phyloP scores from a whole-genome alignment of 2,888 invertebrate genomes.

The Papilio demoleus region DNA sequence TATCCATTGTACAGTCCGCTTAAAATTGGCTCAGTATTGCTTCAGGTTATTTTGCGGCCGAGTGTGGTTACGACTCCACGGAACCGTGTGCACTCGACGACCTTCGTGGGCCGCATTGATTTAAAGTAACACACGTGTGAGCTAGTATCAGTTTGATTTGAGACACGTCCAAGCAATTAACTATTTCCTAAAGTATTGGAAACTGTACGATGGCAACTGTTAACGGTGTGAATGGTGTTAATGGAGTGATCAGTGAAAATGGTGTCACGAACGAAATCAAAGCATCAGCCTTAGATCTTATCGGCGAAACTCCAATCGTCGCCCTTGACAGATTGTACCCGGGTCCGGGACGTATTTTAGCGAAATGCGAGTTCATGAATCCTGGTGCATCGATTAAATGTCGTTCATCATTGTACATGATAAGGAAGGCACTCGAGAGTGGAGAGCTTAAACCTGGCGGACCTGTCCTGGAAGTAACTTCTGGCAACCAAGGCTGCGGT shows the following conservation, averaged over 20 bases:
- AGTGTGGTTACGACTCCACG: background rate
- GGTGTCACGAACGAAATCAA: constrained; percentile 66
- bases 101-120: constrained; percentile 34
- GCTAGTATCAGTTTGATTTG: constrained; percentile 24
- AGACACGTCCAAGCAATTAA: constrained; percentile 21
- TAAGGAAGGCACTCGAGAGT: constrained; percentile 59
- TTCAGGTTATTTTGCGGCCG: constrained; percentile 24
- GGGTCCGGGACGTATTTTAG: constrained; percentile 74
- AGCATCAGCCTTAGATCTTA: constrained; percentile 72
- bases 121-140: constrained; percentile 27
- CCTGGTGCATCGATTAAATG: constrained; percentile 77
- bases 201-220: constrained; percentile 26
- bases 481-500: constrained; percentile 77
- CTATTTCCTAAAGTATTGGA: background rate
- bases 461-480: constrained; percentile 72
- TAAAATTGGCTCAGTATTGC: constrained; percentile 13
- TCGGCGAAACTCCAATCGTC: constrained; percentile 76
- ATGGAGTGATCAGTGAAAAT: constrained; percentile 50
- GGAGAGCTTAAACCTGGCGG: constrained; percentile 67
- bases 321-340: constrained; percentile 72
- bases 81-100: constrained; percentile 36
- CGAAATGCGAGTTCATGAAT: constrained; percentile 79
- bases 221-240: constrained; percentile 30
- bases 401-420: constrained; percentile 73
- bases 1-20: constrained; percentile 12